phyloP scores from a whole-genome alignment of 2,113 vertebrate species.

The Hippotragus niger region DNA sequence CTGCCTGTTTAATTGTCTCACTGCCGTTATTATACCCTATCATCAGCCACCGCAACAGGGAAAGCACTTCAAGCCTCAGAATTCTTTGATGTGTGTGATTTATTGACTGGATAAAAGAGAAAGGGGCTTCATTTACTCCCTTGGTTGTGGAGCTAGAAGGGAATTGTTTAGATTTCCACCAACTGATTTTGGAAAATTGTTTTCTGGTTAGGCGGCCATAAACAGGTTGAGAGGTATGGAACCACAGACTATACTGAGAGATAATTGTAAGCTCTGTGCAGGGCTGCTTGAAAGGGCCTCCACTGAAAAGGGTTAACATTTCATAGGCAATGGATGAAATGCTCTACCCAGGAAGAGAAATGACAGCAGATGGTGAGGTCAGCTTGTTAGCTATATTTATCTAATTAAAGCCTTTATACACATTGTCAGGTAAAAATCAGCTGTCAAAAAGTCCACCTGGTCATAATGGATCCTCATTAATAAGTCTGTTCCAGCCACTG shows the following conservation, averaged over 20 bases:
- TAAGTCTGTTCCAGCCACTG: constrained; percentile 60
- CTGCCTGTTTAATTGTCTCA: neutral
- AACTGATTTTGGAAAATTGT: neutral
- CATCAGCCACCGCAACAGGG: neutral
- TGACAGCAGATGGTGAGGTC: constrained; percentile 79
- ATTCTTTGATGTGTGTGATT: neutral
- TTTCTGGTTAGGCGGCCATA: neutral
- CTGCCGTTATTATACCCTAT: neutral
- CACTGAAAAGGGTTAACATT: constrained; percentile 19
- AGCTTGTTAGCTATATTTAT: constrained; percentile 73
- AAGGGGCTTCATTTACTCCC: neutral
- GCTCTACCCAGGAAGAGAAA: constrained; percentile 41
- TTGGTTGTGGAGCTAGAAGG: neutral
- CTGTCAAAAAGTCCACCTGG: constrained; percentile 75
- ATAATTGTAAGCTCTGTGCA: neutral
- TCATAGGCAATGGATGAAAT: neutral
- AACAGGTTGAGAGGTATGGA: neutral
- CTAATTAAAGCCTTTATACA: constrained; percentile 71
- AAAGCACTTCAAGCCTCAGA: neutral
- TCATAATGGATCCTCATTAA: constrained; percentile 76
- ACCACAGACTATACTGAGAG: neutral
- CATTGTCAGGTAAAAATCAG: constrained; percentile 73
- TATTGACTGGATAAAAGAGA: neutral
- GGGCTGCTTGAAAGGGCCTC: neutral
- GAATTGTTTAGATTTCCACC: neutral